phyloP scores from a whole-genome alignment of 1,140 invertebrate genomes.

The Delia radicum region DNA sequence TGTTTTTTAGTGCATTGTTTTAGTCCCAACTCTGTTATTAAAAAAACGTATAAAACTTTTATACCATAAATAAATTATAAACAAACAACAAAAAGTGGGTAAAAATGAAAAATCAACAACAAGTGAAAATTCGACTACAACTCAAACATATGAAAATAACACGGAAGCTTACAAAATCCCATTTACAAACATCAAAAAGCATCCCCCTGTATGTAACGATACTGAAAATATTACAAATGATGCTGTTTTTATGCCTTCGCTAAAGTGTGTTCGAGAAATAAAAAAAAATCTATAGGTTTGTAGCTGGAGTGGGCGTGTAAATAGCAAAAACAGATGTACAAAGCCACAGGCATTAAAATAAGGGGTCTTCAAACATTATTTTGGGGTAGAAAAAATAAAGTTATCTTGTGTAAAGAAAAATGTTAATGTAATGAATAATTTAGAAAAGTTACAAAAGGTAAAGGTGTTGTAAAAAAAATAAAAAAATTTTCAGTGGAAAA shows the following conservation, averaged over 20 bases:
- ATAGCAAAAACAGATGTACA: constrained; percentile 13
- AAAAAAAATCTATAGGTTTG: background rate
- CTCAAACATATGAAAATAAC: background rate
- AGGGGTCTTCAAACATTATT: no score
- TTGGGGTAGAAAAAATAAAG: no score
- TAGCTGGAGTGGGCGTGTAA: background rate
- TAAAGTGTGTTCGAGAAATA: background rate
- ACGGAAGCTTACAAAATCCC: constrained; percentile 7
- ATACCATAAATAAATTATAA: constrained; percentile 17
- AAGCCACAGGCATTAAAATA: constrained; percentile 12
- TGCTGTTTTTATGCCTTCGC: background rate
- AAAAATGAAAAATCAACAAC: constrained; percentile 21
- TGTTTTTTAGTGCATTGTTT: no score
- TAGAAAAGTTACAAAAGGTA: no score
- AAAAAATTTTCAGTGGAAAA: no score
- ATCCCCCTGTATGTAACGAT: background rate
- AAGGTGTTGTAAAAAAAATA: no score
- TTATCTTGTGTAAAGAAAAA: no score
- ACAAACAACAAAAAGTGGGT: constrained; percentile 6
- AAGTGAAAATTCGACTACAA: constrained; percentile 2
- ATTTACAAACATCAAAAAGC: background rate
- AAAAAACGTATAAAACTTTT: background rate
- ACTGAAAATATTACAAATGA: background rate
- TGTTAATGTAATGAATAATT: no score
- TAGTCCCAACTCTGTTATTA: no score